phyloP scores from a whole-genome alignment of 2,888 invertebrate genomes.

The Priocnemis perturbator region DNA sequence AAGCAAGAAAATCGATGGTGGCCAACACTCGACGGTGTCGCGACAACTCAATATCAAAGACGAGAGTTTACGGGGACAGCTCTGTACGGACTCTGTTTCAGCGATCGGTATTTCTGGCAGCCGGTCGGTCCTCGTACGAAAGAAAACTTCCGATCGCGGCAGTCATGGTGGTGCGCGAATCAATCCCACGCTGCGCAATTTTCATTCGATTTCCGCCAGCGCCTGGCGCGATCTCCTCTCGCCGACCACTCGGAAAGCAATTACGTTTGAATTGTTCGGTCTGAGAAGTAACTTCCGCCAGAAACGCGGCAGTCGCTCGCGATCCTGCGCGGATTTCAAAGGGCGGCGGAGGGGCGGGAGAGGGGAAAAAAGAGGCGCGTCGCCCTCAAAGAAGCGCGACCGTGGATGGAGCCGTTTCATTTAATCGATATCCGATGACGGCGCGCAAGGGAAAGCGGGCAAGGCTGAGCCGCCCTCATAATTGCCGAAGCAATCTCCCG shows the following conservation, averaged over 20 bases:
- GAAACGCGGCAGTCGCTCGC: conserved; percentile 4
- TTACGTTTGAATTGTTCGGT: conserved; percentile 37
- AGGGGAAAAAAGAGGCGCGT: conserved; percentile 11
- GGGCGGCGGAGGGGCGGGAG: conserved; percentile 3
- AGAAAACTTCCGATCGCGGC: background rate
- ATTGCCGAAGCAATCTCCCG: too few species aligned
- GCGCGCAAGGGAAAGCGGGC: too few species aligned
- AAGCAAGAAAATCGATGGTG: too few species aligned
- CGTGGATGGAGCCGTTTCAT: too few species aligned
- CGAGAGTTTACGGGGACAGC: too few species aligned
- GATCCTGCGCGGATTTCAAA: conserved; percentile 4
- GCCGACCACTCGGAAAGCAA: conserved; percentile 32
- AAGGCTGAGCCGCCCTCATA: too few species aligned
- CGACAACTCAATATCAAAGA: too few species aligned
- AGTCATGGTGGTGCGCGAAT: conserved; percentile 21
- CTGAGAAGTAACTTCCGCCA: conserved; percentile 31
- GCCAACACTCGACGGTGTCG: too few species aligned
- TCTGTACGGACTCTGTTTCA: background rate
- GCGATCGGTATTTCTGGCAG: background rate
- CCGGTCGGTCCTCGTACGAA: background rate
- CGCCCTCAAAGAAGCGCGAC: conserved; percentile 5
- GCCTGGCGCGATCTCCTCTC: conserved; percentile 9
- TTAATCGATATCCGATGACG: too few species aligned
- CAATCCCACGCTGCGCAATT: conserved; percentile 22
- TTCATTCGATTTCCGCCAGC: conserved; percentile 29